Evolutionary conservation across 2,888 invertebrate species (phyloP), one percentile per base, ranked within the genome.

Genomic region (Phytoseiulus persimilis): DNA sequence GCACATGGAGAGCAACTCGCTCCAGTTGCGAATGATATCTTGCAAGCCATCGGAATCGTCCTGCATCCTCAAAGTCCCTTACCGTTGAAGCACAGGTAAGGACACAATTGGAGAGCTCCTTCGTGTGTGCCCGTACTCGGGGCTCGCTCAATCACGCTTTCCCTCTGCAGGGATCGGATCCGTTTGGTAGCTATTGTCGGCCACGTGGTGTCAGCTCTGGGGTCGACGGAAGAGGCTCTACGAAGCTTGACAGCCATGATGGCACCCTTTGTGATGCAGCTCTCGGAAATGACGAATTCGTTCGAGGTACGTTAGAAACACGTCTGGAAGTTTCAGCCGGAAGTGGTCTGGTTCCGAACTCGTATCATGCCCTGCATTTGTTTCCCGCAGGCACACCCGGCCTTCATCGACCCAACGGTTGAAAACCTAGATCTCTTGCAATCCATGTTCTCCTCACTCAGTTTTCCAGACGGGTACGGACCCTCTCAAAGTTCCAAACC

Each of bases 161-260:
- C 5, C 87, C 5, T 14, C 18, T 45, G 3, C 45, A 87, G 87
- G 39, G 87, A 87, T 87, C 32, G 87, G 28, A 31, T 87, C 31
- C 87, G 87, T 87, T 23, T 87, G 31, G 87, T 87, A 45, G 87
- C 87, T 33, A 87, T 87, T 14, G 87, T 87, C 9, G 87, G 87
- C 87, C 87, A 87, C 32, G 87, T 87, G 33, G 87, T 87, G 18
- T 87, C 87, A 23, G 87, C 87, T 11, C n/a, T 87, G 87, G 31
- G 87, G 0, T 87, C 87, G 31, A 87, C 87, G 1, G 87, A 87
- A 33, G 31, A 87, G 18, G 87, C 87, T 23, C 31, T 87, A 11
- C 32, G 23, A n/a, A 87, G 87, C 31, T 32, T 87, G 32, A 39
- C 87, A n/a, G 87, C 87, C 33, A 11, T 87, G 32, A 87, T 87